phyloP scores from a whole-genome alignment of 2,797 vertebrate species.

The Tragopan temminckii region DNA sequence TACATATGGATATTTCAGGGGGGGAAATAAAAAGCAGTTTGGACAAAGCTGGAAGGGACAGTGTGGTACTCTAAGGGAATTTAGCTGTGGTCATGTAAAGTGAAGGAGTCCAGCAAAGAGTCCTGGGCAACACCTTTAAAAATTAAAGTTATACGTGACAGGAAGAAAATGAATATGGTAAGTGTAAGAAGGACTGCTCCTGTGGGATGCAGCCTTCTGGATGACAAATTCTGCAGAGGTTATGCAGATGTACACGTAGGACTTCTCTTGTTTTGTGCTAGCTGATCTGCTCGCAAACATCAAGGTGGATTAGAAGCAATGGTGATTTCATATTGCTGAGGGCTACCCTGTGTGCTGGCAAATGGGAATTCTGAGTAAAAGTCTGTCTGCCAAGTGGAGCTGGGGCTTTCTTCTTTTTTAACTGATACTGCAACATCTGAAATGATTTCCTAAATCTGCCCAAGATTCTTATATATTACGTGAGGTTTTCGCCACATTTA shows the following conservation, averaged over 20 bases:
- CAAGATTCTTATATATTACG: background rate
- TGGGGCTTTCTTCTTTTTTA: background rate
- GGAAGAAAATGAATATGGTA: background rate
- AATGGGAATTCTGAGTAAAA: background rate
- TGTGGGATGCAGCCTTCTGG: background rate
- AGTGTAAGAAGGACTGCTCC: background rate
- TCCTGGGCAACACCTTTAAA: background rate
- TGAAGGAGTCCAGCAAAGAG: background rate
- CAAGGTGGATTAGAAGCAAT: background rate
- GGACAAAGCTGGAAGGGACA: background rate
- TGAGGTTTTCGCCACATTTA: background rate
- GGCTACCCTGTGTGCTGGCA: accelerated
- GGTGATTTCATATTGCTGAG: background rate
- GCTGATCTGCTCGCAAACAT: background rate
- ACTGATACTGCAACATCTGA: background rate
- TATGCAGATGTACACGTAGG: accelerated
- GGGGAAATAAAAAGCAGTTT: background rate
- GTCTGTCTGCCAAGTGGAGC: background rate
- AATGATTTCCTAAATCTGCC: background rate
- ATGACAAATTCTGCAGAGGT: background rate
- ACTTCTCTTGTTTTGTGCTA: background rate
- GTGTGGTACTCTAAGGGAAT: background rate
- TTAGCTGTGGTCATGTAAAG: accelerated
- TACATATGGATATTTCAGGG: background rate
- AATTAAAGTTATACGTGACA: background rate